Evolutionary conservation across 2,797 vertebrate species (phyloP).

Genomic region (Eulemur albifrons): DNA sequence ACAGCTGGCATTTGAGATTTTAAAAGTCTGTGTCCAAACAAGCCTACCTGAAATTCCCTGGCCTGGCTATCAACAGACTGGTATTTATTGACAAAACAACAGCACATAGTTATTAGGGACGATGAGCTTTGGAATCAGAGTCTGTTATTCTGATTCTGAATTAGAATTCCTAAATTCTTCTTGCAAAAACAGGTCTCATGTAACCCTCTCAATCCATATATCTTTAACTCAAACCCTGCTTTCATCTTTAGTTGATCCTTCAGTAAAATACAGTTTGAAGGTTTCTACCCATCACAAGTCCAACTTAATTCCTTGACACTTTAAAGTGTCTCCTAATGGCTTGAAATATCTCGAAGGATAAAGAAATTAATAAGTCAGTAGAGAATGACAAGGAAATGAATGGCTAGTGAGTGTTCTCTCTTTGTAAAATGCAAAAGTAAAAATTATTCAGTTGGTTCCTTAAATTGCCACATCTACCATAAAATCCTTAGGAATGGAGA

Average conservation of each 20-base stretch:
- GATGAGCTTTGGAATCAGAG: slow-evolving; percentile 18
- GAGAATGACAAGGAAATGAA: neutral
- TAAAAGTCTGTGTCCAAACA: slow-evolving; percentile 10
- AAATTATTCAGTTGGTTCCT: neutral
- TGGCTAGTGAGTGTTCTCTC: neutral
- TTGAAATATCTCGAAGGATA: slow-evolving; percentile 36
- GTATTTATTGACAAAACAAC: neutral
- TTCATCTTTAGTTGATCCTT: neutral
- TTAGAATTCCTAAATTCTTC: neutral
- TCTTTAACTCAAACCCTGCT: neutral
- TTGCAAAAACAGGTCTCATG: neutral
- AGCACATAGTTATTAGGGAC: neutral
- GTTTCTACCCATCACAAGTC: neutral
- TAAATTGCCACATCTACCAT: neutral
- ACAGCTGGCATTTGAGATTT: neutral
- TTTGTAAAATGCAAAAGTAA: neutral
- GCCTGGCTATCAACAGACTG: neutral
- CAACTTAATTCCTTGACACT: neutral
- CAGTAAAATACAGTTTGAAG: slow-evolving; percentile 13
- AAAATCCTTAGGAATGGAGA: neutral
- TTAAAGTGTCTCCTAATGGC: neutral
- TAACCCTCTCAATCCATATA: neutral
- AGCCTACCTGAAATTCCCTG: neutral
- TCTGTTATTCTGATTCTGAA: neutral
- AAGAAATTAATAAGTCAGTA: slow-evolving; percentile 22